Percentiles rank a stretch among this genome's conserved stretches.
These are phyloP conservation scores for Scolanthus callimorphus DNA, from an alignment of 92 coral and sea anemone genomes.

Conservation along the genomic window DNA sequence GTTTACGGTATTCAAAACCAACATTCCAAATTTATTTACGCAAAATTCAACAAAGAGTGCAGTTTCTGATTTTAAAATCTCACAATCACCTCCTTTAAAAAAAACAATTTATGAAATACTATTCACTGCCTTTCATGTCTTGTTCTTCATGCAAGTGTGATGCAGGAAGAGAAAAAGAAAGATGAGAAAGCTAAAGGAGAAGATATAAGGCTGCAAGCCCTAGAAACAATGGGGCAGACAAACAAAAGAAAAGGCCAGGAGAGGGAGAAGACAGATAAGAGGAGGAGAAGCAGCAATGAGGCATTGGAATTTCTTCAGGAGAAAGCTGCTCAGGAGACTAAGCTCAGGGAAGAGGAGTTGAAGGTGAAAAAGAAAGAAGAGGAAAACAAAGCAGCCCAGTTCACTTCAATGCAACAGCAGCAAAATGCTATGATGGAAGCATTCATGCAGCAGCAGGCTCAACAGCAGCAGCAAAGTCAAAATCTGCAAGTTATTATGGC, in stretches of 20 bases:
- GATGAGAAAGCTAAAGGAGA: constrained; percentile 8
- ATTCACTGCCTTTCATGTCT: too few relatives aligned
- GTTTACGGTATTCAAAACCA: too few relatives aligned
- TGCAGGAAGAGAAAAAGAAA: constrained; percentile 12
- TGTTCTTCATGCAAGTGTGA: background rate
- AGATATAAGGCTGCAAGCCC: constrained; percentile 15
- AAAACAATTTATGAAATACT: too few relatives aligned
- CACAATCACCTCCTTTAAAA: too few relatives aligned
- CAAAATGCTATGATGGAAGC: background rate
- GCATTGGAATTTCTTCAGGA: constrained; percentile 14
- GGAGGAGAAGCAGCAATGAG: constrained; percentile 2
- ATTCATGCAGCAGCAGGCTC: background rate
- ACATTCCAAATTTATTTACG: too few relatives aligned
- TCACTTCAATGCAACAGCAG: constrained; percentile 1
- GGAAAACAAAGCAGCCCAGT: constrained; percentile 6
- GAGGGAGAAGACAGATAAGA: background rate
- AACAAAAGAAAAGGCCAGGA: constrained; percentile 32
- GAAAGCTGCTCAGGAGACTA: constrained; percentile 2
- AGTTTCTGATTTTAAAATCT: too few relatives aligned
- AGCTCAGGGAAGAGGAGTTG: constrained; percentile 11
- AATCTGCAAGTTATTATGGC: background rate
- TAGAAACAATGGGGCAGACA: constrained; percentile 15
- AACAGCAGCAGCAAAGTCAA: constrained; percentile 8
- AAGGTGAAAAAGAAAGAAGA: constrained; percentile 4
- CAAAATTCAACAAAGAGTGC: too few relatives aligned